Evolutionary conservation across 2,888 invertebrate species (phyloP).

Genomic region (Rhagonycha fulva): DNA sequence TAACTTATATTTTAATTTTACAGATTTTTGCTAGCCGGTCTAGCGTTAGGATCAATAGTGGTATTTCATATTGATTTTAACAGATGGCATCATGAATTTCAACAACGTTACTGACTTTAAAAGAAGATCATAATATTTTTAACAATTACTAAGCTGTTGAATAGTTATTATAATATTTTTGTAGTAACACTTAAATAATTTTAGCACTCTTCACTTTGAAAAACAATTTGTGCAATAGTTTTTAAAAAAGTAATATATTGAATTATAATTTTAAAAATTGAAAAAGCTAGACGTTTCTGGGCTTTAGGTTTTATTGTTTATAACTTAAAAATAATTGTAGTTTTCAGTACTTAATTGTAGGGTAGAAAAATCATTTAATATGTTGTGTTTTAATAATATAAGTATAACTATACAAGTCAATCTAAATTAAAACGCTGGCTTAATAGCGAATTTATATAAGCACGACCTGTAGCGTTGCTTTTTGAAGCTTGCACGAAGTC

Average conservation of each 20-base stretch:
- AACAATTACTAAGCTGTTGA: constrained; percentile 15
- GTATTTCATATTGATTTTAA: constrained; percentile 99
- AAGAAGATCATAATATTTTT: constrained; percentile 16
- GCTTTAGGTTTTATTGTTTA: neutral
- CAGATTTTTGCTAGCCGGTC: constrained; percentile 94
- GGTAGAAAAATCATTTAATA: constrained; percentile 38
- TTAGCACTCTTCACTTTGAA: constrained; percentile 23
- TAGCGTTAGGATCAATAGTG: constrained; percentile 96
- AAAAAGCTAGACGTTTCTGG: neutral
- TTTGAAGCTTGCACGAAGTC: constrained; percentile 49
- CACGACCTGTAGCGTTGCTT: constrained; percentile 46
- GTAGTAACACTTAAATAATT: constrained; percentile 24
- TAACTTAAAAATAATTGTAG: neutral
- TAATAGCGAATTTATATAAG: constrained; percentile 41
- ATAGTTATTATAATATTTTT: constrained; percentile 25
- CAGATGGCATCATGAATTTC: constrained; percentile 95
- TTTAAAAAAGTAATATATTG: neutral
- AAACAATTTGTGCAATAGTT: constrained; percentile 27
- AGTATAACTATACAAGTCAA: constrained; percentile 33
- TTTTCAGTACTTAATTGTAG: constrained; percentile 28
- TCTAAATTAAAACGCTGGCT: constrained; percentile 33
- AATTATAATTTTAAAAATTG: neutral
- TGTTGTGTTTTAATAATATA: constrained; percentile 28
- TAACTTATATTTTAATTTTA: constrained; percentile 41
- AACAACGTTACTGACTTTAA: constrained; percentile 77